phyloP scores from a whole-genome alignment of 2,888 invertebrate genomes.

The Zygogramma bicolorata region DNA sequence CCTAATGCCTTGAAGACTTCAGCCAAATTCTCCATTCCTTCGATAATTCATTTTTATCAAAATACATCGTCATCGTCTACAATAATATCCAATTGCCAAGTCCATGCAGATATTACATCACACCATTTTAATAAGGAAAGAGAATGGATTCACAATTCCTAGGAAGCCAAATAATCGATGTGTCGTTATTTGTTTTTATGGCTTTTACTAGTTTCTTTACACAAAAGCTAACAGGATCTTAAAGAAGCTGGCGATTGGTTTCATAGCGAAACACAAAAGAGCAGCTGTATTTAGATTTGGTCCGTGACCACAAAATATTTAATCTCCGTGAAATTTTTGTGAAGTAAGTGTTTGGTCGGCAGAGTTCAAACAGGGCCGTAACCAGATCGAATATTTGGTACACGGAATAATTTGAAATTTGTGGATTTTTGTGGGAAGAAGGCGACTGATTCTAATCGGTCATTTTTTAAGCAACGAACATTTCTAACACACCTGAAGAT shows the following conservation, averaged over 20 bases:
- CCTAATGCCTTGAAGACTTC: too few species aligned
- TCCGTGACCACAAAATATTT: not conserved
- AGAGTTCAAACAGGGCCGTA: conserved; percentile 2
- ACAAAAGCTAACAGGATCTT: conserved; percentile 9
- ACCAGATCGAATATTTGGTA: not conserved
- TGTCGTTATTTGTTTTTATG: conserved; percentile 7
- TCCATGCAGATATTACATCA: not conserved
- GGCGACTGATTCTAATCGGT: not conserved
- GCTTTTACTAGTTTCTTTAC: not conserved
- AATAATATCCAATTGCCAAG: too few species aligned
- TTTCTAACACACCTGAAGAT: too few species aligned
- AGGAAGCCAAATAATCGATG: not conserved
- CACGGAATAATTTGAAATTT: not conserved
- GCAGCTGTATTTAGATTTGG: not conserved
- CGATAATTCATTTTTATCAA: too few species aligned
- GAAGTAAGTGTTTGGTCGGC: not conserved
- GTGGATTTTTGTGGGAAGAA: not conserved
- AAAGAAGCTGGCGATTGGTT: conserved; percentile 4
- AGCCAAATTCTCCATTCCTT: too few species aligned
- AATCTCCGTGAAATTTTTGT: conserved; percentile 3
- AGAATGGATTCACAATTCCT: not conserved
- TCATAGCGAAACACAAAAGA: conserved; percentile 6
- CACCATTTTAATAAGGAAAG: not conserved
- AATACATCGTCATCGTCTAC: too few species aligned
- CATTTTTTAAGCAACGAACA: not conserved